Base-by-base conservation (phyloP, 37 sponge, comb jelly and placozoan genomes). In the Amphimedon queenslandica region DNA sequence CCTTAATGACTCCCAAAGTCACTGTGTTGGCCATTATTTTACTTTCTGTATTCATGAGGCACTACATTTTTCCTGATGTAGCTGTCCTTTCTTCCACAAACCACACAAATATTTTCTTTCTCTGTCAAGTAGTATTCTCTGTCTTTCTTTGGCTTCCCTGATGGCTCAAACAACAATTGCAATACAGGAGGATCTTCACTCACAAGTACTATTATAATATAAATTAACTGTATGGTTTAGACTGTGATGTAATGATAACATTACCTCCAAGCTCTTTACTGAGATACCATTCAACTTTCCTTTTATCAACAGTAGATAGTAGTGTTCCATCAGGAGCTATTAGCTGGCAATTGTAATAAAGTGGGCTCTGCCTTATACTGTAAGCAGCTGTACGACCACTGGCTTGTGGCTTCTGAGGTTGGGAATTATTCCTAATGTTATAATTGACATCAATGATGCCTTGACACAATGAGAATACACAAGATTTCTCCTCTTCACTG, bases 21-120 rank as follows among this genome's bases (percentile, higher is more conserved):
- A 30, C 10, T 28, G 18, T 63, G 13, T 18, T 13, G 8, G 13
- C 13, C 13, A 47, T n/a, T 24, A 41, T 3, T 21, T 80, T 24
- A 90, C 91, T 68, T 86, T 66, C 90, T 81, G 71, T 94, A 94
- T 55, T 94, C 94, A 37, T 79, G 78, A 25, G 94, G 94, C 13
- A 94, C 68, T 20, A 94, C 71, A 37, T 88, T 88, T 79, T 94
- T 94, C 43, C 94, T 70, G 28, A 94, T 75, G 41, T 78, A 84
- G 51, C 78, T 56, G 13, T 80, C 72, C 13, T 80, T 69, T 38
- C 47, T 61, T 13, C 87, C 89, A 57, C 94, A 94, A 39, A 89
- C 90, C 13, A 86, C 90, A 76, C 94, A 94, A 36, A 73, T 73
- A 72, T 94, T 89, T 57, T 81, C 74, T 60, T 94, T 94, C 64